Conservation (phyloP, 2,888 invertebrate genomes). For the Rhopalosiphum nymphaeae region DNA sequence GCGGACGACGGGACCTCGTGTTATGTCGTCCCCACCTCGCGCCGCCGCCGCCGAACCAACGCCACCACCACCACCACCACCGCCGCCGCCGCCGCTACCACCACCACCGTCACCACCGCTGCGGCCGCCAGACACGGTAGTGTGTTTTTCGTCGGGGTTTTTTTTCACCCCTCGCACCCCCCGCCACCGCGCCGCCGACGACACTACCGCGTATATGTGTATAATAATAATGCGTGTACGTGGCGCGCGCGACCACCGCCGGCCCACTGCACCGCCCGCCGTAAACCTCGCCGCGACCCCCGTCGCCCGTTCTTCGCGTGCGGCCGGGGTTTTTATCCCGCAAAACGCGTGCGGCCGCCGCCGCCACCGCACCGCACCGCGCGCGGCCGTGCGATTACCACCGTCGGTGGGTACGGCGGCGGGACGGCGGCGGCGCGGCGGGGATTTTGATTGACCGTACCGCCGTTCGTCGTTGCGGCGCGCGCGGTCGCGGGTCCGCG, state of each 20-base stretch:
- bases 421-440: conserved; percentile 67
- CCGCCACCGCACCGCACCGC: conserved; percentile 71
- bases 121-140: conserved; percentile 62
- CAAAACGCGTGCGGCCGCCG: conserved; percentile 70
- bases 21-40: conserved; percentile 58
- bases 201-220: not conserved
- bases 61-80: not conserved
- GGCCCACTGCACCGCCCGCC: not conserved
- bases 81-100: not conserved
- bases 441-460: conserved; percentile 61
- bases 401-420: conserved; percentile 68
- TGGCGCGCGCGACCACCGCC: conserved; percentile 22
- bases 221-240: not conserved
- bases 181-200: not conserved
- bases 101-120: conserved; percentile 45
- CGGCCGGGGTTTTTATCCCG: conserved; percentile 63
- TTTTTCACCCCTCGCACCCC: conserved; percentile 17
- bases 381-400: conserved; percentile 68
- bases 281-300: not conserved
- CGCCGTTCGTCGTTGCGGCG: conserved; percentile 35
- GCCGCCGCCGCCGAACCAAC: conserved; percentile 12
- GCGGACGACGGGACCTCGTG: conserved; percentile 60
- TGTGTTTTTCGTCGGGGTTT: conserved; percentile 30
- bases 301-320: conserved; percentile 45
- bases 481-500: conserved; percentile 5